Evolutionary conservation across 2,797 vertebrate genomes (phyloP), one percentile per base, ranked within the genome.

Genomic region (Poliocrania exsul): DNA sequence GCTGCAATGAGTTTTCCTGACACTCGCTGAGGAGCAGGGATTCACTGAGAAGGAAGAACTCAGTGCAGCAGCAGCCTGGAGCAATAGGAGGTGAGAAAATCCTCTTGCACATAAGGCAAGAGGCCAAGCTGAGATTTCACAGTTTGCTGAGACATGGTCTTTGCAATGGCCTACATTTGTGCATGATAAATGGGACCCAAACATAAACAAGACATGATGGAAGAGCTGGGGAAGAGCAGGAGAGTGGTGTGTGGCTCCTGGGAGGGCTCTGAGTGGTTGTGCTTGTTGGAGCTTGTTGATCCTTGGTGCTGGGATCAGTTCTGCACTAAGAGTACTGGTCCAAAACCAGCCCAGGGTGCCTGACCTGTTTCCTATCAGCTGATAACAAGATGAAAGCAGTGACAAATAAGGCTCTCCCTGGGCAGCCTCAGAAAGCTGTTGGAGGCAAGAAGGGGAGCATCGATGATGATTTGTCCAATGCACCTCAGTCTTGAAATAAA

Each of bases 251-350:
- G 40, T 73, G 21, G 46, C 1, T 74, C 62, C 18, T 0, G 2
- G n/a, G 35, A 5, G 33, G 50, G 73, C 37, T 81, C 54, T 18
- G 37, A 17, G 33, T 60, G 31, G 16, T 67, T 87, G 62, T 0
- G 0, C 18, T 37, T 61, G 16, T 37, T 0, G 0, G 25, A 84
- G 10, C 47, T 0, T 1, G 44, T 0, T 1, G 44, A 56, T 33
- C 40, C 60, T 37, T 0, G 1, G 53, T 40, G 44, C 23, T 74
- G 72, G 77, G 58, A 47, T 72, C 54, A 25, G 58, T 28, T 57
- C 21, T 70, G 37, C 57, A 64, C 47, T 5, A 16, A 23, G 9
- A 7, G 33, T 82, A 73, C 70, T 82, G 56, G 24, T 74, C 75
- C 54, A 50, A 58, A 86, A 53, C 11, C 46, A 73, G 33, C 4